Percentiles rank a stretch among this genome's conserved stretches.
phyloP scores from a whole-genome alignment of 1,140 invertebrate species.

The Manduca sexta region DNA sequence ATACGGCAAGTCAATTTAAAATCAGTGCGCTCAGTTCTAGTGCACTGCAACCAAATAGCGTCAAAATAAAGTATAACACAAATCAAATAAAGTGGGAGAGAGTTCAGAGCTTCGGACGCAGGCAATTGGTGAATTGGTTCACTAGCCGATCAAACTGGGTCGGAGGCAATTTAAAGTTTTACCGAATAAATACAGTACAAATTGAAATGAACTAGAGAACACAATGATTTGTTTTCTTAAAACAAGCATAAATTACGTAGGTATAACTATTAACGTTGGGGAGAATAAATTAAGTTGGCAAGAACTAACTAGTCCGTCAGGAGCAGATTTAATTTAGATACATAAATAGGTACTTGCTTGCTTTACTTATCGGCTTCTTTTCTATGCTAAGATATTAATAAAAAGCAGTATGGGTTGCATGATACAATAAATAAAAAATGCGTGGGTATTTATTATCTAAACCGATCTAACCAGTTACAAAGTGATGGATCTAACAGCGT shows the following conservation, averaged over 20 bases:
- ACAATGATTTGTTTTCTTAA: conserved; percentile 6
- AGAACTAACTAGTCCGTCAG: not conserved
- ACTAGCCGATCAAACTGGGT: conserved; percentile 56
- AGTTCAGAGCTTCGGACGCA: conserved; percentile 36
- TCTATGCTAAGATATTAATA: no score
- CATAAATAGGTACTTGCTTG: no score
- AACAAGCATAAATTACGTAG: conserved; percentile 11
- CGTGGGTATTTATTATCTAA: no score
- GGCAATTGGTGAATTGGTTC: conserved; percentile 55
- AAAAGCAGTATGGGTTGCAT: no score
- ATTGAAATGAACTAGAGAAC: conserved; percentile 25
- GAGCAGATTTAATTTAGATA: no score
- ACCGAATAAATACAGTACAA: conserved; percentile 50
- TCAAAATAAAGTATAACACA: conserved; percentile 18
- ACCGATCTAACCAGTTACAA: no score
- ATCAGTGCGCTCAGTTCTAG: no score
- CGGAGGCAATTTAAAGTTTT: conserved; percentile 67
- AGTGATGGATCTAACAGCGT: no score
- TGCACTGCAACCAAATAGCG: not conserved
- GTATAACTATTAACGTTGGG: conserved; percentile 7
- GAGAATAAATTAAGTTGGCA: conserved; percentile 13
- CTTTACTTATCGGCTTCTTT: no score
- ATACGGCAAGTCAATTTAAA: no score
- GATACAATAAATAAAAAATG: no score
- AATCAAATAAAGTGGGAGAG: conserved; percentile 36